These are phyloP conservation scores for Masnerella sp. DNA, from an alignment of 2,888 invertebrate genomes.

Conservation along the genomic window DNA sequence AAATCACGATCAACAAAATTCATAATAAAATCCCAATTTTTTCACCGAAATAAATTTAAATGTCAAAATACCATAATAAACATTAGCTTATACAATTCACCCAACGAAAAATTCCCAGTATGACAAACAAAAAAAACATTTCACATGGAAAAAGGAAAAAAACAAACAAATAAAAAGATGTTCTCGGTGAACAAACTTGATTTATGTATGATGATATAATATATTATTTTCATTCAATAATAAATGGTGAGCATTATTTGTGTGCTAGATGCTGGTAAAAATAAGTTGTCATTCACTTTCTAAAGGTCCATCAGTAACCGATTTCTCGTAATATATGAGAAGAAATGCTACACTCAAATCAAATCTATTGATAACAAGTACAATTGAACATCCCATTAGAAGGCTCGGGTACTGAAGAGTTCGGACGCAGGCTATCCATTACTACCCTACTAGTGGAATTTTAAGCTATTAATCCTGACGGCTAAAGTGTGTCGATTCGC, in stretches of 20 bases:
- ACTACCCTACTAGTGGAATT: constrained; percentile 69
- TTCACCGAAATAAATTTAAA: too few species aligned
- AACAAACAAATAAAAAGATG: too few species aligned
- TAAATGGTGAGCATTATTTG: constrained; percentile 24
- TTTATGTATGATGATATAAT: constrained; percentile 25
- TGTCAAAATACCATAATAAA: too few species aligned
- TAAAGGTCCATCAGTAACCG: constrained; percentile 49
- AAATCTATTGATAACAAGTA: constrained; percentile 65
- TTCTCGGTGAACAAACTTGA: constrained; percentile 19
- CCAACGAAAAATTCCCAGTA: too few species aligned
- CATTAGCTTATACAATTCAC: too few species aligned
- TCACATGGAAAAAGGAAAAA: too few species aligned
- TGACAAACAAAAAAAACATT: too few species aligned
- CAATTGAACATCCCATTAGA: constrained; percentile 74
- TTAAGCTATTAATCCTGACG: constrained; percentile 73
- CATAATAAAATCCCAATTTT: too few species aligned
- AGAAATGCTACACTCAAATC: constrained; percentile 50
- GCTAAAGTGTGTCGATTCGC: constrained; percentile 53
- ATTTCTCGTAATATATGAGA: constrained; percentile 42
- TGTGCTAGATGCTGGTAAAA: constrained; percentile 24
- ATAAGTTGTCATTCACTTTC: constrained; percentile 54
- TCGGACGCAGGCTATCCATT: constrained; percentile 75
- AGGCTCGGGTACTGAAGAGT: constrained; percentile 68
- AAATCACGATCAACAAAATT: too few species aligned
- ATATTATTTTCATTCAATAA: constrained; percentile 24